phyloP scores from a whole-genome alignment of 2,113 vertebrate species.

The Lutjanus erythropterus region DNA sequence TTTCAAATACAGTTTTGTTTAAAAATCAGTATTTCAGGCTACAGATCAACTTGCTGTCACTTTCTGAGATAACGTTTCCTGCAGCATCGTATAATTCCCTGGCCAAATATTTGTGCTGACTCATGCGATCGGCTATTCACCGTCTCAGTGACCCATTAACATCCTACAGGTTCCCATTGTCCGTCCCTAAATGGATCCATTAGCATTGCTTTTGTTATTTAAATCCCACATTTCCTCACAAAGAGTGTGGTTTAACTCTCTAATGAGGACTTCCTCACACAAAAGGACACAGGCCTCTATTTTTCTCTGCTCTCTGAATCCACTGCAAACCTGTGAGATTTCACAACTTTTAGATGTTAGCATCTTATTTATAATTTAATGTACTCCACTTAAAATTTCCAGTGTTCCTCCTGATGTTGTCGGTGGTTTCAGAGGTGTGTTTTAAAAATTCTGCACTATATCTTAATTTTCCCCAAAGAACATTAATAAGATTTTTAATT shows the following conservation, averaged over 20 bases:
- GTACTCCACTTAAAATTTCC: neutral
- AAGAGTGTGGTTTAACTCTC: slow-evolving; percentile 82
- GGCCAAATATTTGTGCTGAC: slow-evolving; percentile 87
- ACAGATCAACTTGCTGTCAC: slow-evolving; percentile 27
- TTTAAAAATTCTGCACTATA: neutral
- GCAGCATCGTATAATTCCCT: slow-evolving; percentile 67
- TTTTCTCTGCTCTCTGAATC: slow-evolving; percentile 60
- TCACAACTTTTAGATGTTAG: slow-evolving; percentile 1
- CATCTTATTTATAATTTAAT: slow-evolving; percentile 5
- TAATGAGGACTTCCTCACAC: slow-evolving; percentile 81
- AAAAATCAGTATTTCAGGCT: neutral
- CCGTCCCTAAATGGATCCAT: slow-evolving; percentile 74
- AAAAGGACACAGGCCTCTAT: slow-evolving; percentile 72
- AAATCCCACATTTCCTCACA: slow-evolving; percentile 85
- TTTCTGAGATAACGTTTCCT: slow-evolving; percentile 32
- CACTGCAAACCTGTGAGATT: slow-evolving; percentile 33
- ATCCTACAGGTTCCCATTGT: slow-evolving; percentile 83
- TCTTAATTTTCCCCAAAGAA: neutral
- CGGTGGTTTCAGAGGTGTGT: neutral
- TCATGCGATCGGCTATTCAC: slow-evolving; percentile 85
- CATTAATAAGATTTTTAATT: too few relatives aligned
- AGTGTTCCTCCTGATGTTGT: neutral
- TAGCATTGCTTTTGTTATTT: slow-evolving; percentile 86
- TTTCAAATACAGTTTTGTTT: neutral
- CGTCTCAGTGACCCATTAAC: slow-evolving; percentile 85